Evolutionary conservation across 2,888 invertebrate species (phyloP).

Genomic region (Chloroclysta siterata): DNA sequence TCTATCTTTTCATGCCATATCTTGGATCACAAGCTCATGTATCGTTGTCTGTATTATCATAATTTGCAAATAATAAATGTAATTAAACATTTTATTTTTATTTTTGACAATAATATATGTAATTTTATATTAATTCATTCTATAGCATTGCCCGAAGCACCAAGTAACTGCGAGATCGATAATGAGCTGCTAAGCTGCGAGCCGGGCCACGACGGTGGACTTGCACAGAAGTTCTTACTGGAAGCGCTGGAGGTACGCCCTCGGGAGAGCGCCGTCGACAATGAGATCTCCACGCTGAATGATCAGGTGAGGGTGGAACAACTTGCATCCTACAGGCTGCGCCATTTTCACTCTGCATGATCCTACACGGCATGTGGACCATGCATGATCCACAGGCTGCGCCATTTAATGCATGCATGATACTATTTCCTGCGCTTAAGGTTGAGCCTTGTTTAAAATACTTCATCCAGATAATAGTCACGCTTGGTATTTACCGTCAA

Average conservation of each 20-base stretch:
- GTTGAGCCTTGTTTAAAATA: not conserved
- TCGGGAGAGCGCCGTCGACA: slow-evolving; percentile 75
- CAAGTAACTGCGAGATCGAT: slow-evolving; percentile 90
- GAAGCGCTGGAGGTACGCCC: slow-evolving; percentile 89
- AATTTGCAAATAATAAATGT: too few species aligned
- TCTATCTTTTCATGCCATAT: too few species aligned
- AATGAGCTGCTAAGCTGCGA: slow-evolving; percentile 89
- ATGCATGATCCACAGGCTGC: not conserved
- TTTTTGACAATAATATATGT: too few species aligned
- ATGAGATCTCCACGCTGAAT: slow-evolving; percentile 87
- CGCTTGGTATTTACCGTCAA: too few species aligned
- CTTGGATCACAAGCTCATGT: too few species aligned
- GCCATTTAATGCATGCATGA: not conserved
- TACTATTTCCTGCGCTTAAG: not conserved
- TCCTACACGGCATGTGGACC: not conserved
- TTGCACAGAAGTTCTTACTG: slow-evolving; percentile 92
- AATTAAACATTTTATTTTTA: too few species aligned
- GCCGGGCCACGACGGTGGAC: slow-evolving; percentile 92
- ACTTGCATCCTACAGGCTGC: slow-evolving; percentile 35
- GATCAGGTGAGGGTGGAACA: slow-evolving; percentile 84
- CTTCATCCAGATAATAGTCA: too few species aligned
- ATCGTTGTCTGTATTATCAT: too few species aligned
- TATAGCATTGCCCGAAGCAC: slow-evolving; percentile 89
- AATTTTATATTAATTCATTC: too few species aligned
- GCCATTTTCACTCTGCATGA: slow-evolving; percentile 4